Percentiles rank a stretch among this genome's conserved stretches.
Conservation (phyloP, 2,797 vertebrate genomes). For the Rhynchotus rufescens region DNA sequence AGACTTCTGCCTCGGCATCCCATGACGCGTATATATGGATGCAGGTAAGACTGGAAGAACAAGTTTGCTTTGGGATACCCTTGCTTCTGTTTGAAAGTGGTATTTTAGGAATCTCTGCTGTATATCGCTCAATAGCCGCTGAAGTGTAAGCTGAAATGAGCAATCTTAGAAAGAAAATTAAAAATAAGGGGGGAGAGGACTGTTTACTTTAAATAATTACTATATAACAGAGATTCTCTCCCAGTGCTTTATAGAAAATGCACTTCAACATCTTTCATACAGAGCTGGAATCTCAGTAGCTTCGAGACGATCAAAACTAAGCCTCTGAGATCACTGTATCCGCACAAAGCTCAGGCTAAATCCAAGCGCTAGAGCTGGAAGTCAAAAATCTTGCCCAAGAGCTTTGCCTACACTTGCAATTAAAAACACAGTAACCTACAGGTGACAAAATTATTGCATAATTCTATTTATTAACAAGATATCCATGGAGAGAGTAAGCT, state of each 20-base stretch:
- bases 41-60: neutral
- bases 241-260: neutral
- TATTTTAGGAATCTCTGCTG: neutral
- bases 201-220: neutral
- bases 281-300: neutral
- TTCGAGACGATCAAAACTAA: neutral
- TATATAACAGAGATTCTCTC: neutral
- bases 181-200: neutral
- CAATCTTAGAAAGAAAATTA: neutral
- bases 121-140: neutral
- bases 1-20: neutral
- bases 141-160: neutral
- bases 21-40: neutral
- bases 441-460: neutral
- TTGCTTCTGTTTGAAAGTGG: neutral
- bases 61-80: neutral
- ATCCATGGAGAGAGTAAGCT: neutral
- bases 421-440: neutral
- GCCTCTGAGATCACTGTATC: neutral
- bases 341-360: neutral
- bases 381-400: neutral
- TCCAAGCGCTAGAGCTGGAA: neutral
- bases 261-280: neutral
- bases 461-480: neutral
- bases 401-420: neutral